Evolutionary conservation across 2,888 invertebrate genomes (phyloP).

Genomic region (Chouioia cunea): DNA sequence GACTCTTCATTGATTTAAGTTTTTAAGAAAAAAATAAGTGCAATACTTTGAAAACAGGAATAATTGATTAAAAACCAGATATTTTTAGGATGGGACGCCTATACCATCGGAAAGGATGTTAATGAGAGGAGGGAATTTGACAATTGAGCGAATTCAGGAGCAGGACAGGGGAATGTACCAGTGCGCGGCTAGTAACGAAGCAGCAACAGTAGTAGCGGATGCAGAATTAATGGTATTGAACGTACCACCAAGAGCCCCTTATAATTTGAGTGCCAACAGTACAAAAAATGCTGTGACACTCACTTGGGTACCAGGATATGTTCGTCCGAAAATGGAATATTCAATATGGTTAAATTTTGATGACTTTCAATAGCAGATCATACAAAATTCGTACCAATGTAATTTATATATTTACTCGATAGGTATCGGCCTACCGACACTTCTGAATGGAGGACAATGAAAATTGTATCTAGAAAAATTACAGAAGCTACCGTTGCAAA

Average conservation of each 20-base stretch:
- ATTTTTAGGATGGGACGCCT: slow-evolving; percentile 76
- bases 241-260: slow-evolving; percentile 90
- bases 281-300: slow-evolving; percentile 80
- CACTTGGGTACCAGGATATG: slow-evolving; percentile 86
- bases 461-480: slow-evolving; percentile 78
- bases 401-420: slow-evolving; percentile 13
- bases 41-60: slow-evolving; percentile 2
- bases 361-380: background rate
- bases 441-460: slow-evolving; percentile 87
- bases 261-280: slow-evolving; percentile 84
- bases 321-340: slow-evolving; percentile 83
- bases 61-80: background rate
- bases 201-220: slow-evolving; percentile 85
- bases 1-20: no score
- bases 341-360: slow-evolving; percentile 77
- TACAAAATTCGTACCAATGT: background rate
- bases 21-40: background rate
- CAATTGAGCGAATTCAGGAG: slow-evolving; percentile 83
- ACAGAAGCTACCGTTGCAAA: slow-evolving; percentile 85
- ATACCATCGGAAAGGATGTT: slow-evolving; percentile 78
- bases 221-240: slow-evolving; percentile 87
- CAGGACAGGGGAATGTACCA: slow-evolving; percentile 89
- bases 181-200: slow-evolving; percentile 88
- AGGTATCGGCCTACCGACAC: slow-evolving; percentile 81
- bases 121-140: slow-evolving; percentile 83